Conservation (phyloP, 2,797 vertebrate species). For the Hypotaenidia philippensis region DNA sequence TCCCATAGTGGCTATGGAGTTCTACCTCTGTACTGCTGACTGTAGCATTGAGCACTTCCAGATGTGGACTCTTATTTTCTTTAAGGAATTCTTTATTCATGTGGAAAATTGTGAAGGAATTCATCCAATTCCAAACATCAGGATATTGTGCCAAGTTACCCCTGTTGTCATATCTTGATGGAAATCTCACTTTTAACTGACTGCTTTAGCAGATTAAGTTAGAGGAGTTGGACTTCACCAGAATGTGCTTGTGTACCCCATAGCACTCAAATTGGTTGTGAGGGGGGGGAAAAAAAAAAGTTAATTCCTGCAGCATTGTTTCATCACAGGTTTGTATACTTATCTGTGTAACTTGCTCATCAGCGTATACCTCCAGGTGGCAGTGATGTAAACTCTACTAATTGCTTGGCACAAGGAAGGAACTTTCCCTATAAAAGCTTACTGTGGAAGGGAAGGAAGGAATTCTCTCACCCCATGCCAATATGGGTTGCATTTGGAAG, state of each 20-base stretch:
- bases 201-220: background rate
- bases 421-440: background rate
- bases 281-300: background rate
- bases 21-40: background rate
- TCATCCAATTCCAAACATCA: conserved; percentile 3
- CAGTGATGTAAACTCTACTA: background rate
- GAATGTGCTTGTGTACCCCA: background rate
- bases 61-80: conserved; percentile 35
- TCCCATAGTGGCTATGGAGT: conserved; percentile 28
- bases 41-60: conserved; percentile 35
- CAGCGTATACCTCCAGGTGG: background rate
- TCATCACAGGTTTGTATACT: background rate
- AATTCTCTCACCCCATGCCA: background rate
- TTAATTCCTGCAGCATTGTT: background rate
- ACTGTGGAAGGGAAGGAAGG: background rate
- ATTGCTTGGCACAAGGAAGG: background rate
- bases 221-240: background rate
- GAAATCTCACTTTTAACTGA: background rate
- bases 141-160: background rate
- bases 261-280: background rate
- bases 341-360: background rate
- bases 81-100: conserved; percentile 37
- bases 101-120: background rate
- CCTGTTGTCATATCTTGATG: conserved; percentile 5
- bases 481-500: background rate